Base-by-base conservation (phyloP, 92 coral and sea anemone species). In the Epizoanthus illoricatus region DNA sequence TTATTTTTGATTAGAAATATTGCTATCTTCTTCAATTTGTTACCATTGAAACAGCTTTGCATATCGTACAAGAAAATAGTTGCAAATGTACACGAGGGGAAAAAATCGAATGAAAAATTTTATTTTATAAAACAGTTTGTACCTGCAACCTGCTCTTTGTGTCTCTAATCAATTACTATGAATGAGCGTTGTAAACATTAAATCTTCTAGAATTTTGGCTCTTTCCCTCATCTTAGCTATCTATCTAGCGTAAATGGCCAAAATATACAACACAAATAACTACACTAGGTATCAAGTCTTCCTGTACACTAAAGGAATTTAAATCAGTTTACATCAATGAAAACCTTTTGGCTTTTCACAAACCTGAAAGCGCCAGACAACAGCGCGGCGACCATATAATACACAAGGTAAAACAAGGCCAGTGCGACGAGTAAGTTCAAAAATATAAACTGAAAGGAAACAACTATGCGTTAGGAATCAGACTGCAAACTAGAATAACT, bases 311-410 rank as follows among this genome's bases (percentile, higher is more conserved):
- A 40, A 15, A 36, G 17, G 73, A 68, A 18, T 18, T 5, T 68
- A 68, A 68, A 39, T 52, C 56, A 1, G 56, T 52, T 52, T 16
- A 52, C 11, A 52, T 28, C 0, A 11, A 39, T 2, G 73, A 68
- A 66, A 66, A 66, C 18, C 19, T 66, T n/a, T n/a, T n/a, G n/a
- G n/a, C n/a, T n/a, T 9, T 33, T 66, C 16, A 65, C 43, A 65
- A 80, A 94, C 98, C 85, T 88, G 87, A 92, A 94, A 65, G 97
- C 97, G 71, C 98, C 97, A 57, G 88, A 84, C 84, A 94, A 69
- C 57, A 94, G 83, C 55, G 98, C 89, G 54, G 97, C 94, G 17
- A 90, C 83, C 98, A 94, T 94, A 86, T 88, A 94, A 81, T 87
- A 90, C 4, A 92, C 90, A 8, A 90, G 86, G 66, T 89, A 94